A percentile compares a stretch with the other conserved stretches of the same genome.
These are phyloP conservation scores for Elgaria multicarinata DNA, from an alignment of 2,113 vertebrate genomes.

Conservation along the genomic window DNA sequence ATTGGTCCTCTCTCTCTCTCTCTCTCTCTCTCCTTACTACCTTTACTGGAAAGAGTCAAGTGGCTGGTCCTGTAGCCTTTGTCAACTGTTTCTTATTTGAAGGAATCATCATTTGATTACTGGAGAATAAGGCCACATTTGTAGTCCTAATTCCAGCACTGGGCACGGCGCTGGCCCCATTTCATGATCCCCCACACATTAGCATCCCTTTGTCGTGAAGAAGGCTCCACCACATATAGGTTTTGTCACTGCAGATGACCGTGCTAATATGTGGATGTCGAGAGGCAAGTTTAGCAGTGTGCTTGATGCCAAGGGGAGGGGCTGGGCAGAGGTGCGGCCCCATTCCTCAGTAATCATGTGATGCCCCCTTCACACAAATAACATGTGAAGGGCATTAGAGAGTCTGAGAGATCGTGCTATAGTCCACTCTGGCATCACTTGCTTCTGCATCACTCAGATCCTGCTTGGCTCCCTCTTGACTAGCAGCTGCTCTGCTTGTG, in stretches of 20 bases:
- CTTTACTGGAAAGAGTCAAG: background rate
- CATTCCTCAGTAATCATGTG: background rate
- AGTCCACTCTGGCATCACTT: too few relatives aligned
- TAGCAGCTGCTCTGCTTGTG: background rate
- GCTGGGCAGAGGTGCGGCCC: background rate
- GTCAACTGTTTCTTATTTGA: background rate
- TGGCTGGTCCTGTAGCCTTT: background rate
- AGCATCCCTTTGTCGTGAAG: background rate
- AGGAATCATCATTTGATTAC: background rate
- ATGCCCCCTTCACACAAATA: background rate
- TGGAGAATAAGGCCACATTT: background rate
- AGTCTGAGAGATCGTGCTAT: background rate
- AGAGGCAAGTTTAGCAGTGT: background rate
- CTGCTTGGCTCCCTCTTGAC: too few relatives aligned
- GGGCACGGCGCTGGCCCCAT: too few relatives aligned
- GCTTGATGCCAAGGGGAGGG: background rate
- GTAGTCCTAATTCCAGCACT: background rate
- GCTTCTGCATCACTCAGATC: too few relatives aligned
- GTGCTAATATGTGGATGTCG: background rate
- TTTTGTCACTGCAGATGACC: background rate
- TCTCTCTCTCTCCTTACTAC: background rate
- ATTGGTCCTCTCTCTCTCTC: background rate
- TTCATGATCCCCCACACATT: too few relatives aligned
- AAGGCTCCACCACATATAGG: too few relatives aligned
- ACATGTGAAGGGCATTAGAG: background rate